Percentiles rank a stretch among this genome's conserved stretches.
Evolutionary conservation across 2,888 invertebrate species (phyloP).

Genomic region (Seira musarum): DNA sequence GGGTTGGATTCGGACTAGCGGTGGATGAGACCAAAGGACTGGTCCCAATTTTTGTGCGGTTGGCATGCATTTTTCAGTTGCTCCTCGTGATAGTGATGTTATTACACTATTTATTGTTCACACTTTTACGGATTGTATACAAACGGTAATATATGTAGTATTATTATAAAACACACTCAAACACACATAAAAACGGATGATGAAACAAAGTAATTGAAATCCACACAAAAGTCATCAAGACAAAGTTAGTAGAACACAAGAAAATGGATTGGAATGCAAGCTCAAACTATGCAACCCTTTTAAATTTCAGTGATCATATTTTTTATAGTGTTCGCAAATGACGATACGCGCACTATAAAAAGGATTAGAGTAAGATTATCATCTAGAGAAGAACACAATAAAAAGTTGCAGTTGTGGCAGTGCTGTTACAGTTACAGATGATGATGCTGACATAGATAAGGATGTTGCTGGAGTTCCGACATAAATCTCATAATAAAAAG

Average conservation of each 20-base stretch:
- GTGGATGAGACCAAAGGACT: slow-evolving; percentile 67
- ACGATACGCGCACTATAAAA: slow-evolving; percentile 6
- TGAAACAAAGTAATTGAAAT: slow-evolving; percentile 5
- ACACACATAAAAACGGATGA: background rate
- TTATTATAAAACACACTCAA: background rate
- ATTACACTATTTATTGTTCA: too few relatives aligned
- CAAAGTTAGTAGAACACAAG: background rate
- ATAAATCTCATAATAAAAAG: slow-evolving; percentile 11
- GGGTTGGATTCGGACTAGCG: slow-evolving; percentile 65
- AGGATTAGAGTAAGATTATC: background rate
- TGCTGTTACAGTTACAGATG: background rate
- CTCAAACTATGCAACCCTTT: background rate
- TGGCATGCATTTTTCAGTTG: slow-evolving; percentile 62
- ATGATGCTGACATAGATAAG: slow-evolving; percentile 7
- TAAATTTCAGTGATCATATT: background rate
- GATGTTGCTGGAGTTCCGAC: background rate
- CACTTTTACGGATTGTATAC: background rate
- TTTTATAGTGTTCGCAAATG: background rate
- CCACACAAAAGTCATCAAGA: slow-evolving; percentile 6
- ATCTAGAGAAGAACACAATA: background rate
- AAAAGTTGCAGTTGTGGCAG: background rate
- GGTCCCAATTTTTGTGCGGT: slow-evolving; percentile 67
- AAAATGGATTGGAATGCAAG: background rate
- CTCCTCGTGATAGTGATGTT: background rate
- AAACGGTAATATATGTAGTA: background rate